Conservation (phyloP, 2,888 invertebrate genomes). For the Melanophora roralis region DNA sequence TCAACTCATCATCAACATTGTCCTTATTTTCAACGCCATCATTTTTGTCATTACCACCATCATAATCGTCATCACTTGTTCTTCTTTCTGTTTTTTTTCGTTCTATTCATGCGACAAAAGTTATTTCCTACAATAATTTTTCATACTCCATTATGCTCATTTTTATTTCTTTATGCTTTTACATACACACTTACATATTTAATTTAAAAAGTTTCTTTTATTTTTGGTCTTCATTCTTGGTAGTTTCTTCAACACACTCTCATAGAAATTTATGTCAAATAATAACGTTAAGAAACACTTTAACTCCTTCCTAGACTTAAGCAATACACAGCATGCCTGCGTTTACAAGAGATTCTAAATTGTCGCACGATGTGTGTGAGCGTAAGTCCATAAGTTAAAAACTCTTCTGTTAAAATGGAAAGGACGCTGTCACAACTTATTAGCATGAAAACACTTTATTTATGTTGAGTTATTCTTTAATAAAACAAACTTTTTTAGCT, state of each 20-base stretch:
- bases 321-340: not conserved
- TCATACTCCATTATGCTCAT: conserved; percentile 65
- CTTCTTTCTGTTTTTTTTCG: conserved; percentile 2
- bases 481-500: conserved; percentile 33
- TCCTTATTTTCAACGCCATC: too few species aligned
- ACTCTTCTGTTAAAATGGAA: conserved; percentile 34
- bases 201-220: conserved; percentile 59
- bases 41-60: not conserved
- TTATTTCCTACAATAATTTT: conserved; percentile 68
- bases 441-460: conserved; percentile 60
- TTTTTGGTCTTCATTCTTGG: conserved; percentile 27
- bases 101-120: conserved; percentile 65
- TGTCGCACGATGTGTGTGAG: not conserved
- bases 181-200: too few species aligned
- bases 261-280: conserved; percentile 23
- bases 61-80: conserved; percentile 8
- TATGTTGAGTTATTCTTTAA: conserved; percentile 34
- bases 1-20: conserved; percentile 33
- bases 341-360: too few species aligned
- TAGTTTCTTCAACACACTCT: conserved; percentile 46
- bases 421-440: conserved; percentile 61
- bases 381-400: conserved; percentile 46
- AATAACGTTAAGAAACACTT: conserved; percentile 17
- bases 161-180: conserved; percentile 44
- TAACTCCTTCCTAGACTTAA: conserved; percentile 12